Conservation (phyloP, 2,113 vertebrate genomes). For the Lepus americanus region DNA sequence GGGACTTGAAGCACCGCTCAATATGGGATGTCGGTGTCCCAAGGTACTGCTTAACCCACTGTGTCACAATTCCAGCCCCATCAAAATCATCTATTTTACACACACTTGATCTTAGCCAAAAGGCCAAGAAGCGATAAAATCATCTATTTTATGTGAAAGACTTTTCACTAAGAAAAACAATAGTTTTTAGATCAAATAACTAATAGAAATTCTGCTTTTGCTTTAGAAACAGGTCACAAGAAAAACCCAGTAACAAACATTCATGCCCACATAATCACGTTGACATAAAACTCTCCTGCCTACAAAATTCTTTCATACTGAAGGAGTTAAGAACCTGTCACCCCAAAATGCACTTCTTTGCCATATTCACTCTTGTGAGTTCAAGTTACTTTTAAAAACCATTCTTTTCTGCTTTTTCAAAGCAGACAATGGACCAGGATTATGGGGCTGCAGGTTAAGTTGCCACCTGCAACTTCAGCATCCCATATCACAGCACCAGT, state of each 20-base stretch:
- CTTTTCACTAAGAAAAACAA: constrained; percentile 51
- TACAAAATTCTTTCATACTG: not conserved
- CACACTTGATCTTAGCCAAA: too few species aligned
- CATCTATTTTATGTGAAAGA: not conserved
- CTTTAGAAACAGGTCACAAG: constrained; percentile 7
- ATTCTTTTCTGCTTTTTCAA: not conserved
- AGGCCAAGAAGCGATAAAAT: too few species aligned
- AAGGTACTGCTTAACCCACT: too few species aligned
- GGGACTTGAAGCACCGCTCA: too few species aligned
- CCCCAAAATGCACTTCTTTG: not conserved
- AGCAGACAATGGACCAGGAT: not conserved
- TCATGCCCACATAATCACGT: not conserved
- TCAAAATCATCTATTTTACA: too few species aligned
- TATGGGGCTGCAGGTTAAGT: too few species aligned
- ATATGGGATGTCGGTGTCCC: too few species aligned
- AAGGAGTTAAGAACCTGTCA: not conserved
- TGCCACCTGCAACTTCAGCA: too few species aligned
- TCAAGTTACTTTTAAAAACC: not conserved
- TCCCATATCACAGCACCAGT: too few species aligned
- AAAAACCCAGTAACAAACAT: not conserved
- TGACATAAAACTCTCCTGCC: not conserved
- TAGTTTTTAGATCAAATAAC: constrained; percentile 36
- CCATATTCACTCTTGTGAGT: not conserved
- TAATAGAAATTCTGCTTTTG: constrained; percentile 36
- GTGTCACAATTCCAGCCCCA: too few species aligned